A percentile compares a stretch with the other conserved stretches of the same genome.
These are phyloP conservation scores for Drosophila heteroneura DNA, from an alignment of 2,888 invertebrate genomes.

Conservation along the genomic window DNA sequence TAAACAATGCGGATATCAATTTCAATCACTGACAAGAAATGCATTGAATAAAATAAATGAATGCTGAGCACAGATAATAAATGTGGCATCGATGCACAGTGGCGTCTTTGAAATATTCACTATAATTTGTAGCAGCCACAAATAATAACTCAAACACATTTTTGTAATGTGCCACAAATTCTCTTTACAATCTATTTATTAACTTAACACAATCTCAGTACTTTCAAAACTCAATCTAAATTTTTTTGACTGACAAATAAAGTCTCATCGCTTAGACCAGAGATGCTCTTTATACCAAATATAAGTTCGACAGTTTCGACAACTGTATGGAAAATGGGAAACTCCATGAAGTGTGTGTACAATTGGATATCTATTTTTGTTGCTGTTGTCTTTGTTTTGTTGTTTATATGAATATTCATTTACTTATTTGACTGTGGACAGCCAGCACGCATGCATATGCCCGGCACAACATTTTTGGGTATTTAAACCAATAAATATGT, in stretches of 20 bases:
- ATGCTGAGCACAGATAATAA: constrained; percentile 12
- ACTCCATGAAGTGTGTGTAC: constrained; percentile 4
- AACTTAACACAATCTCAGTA: background rate
- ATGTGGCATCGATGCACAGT: constrained; percentile 4
- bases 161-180: background rate
- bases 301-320: constrained; percentile 31
- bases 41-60: constrained; percentile 35
- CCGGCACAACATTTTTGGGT: constrained; percentile 61
- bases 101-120: background rate
- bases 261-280: background rate
- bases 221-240: background rate
- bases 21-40: constrained; percentile 43
- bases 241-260: background rate
- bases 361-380: constrained; percentile 5
- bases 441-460: constrained; percentile 52
- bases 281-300: constrained; percentile 12
- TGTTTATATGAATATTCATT: constrained; percentile 72
- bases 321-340: constrained; percentile 15
- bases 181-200: background rate
- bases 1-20: constrained; percentile 42
- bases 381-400: constrained; percentile 16
- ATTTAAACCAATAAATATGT: constrained; percentile 82
- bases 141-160: background rate
- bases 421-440: constrained; percentile 43
- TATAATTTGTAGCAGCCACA: background rate